Evolutionary conservation across 2,888 invertebrate species (phyloP).

Genomic region (Callimorpha dominula): DNA sequence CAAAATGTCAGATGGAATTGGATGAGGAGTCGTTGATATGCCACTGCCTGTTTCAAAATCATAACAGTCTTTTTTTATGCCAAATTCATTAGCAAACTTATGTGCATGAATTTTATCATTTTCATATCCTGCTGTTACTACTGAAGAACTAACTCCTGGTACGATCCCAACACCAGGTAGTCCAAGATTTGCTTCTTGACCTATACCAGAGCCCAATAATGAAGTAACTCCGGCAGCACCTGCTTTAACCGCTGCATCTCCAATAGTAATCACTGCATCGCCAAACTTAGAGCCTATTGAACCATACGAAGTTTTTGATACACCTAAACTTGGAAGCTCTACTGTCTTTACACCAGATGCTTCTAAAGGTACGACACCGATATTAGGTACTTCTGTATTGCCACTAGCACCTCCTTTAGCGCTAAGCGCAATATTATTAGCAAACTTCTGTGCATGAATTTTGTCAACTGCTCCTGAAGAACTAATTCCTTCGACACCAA

Average conservation of each 20-base stretch:
- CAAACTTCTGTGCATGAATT: background rate
- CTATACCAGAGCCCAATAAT: conserved; percentile 19
- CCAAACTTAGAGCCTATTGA: conserved; percentile 16
- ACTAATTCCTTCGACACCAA: background rate
- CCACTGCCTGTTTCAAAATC: conserved; percentile 74
- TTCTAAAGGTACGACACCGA: background rate
- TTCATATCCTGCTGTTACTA: conserved; percentile 9
- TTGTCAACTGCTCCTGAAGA: background rate
- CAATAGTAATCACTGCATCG: background rate
- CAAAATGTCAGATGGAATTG: conserved; percentile 75
- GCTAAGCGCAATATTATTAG: background rate
- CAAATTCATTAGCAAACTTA: conserved; percentile 69
- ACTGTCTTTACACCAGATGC: no score
- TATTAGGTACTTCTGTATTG: no score
- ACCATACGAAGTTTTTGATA: background rate
- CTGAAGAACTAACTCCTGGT: conserved; percentile 31
- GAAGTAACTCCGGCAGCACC: conserved; percentile 31
- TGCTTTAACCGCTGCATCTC: background rate
- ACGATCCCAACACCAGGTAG: conserved; percentile 10
- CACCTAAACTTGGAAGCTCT: background rate
- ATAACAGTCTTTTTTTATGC: conserved; percentile 51
- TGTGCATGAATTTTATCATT: conserved; percentile 58
- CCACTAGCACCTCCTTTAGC: background rate
- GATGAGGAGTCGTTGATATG: conserved; percentile 75
- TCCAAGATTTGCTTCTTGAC: conserved; percentile 6